Percentiles rank a stretch among this genome's conserved stretches.
Evolutionary conservation across 2,888 invertebrate genomes (phyloP).

Genomic region (Cataglyphis albicans): DNA sequence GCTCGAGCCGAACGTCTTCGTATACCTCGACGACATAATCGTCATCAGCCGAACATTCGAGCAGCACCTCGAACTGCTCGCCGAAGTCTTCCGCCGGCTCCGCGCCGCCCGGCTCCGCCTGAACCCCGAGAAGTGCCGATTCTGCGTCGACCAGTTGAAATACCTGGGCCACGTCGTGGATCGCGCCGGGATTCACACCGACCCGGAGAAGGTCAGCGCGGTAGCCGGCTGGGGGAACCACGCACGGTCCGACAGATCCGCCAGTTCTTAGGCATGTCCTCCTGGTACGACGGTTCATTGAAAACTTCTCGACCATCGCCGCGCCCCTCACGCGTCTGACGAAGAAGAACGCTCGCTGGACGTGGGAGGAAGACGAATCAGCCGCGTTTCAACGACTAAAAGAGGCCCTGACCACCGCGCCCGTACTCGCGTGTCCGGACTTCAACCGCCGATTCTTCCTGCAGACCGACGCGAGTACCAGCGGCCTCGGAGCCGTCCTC

Average conservation of each 20-base stretch:
- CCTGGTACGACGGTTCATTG: conserved; percentile 7
- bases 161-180: conserved; percentile 19
- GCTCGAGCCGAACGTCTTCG: conserved; percentile 1
- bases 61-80: conserved; percentile 23
- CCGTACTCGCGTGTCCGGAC: too few relatives aligned
- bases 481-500: too few relatives aligned
- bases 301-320: background rate
- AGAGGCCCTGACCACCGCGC: background rate
- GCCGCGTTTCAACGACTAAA: background rate
- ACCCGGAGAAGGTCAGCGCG: background rate
- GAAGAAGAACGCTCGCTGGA: background rate
- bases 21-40: conserved; percentile 56
- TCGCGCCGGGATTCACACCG: background rate
- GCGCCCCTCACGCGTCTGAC: background rate
- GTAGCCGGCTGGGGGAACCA: background rate
- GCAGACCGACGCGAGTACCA: too few relatives aligned
- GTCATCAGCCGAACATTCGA: conserved; percentile 12
- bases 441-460: too few relatives aligned
- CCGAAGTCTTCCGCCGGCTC: too few relatives aligned
- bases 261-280: conserved; percentile 3
- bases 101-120: background rate
- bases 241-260: background rate
- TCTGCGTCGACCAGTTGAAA: background rate
- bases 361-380: background rate
- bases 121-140: conserved; percentile 10